phyloP scores from a whole-genome alignment of 2,113 vertebrate genomes.

The Balaenoptera acutorostrata region DNA sequence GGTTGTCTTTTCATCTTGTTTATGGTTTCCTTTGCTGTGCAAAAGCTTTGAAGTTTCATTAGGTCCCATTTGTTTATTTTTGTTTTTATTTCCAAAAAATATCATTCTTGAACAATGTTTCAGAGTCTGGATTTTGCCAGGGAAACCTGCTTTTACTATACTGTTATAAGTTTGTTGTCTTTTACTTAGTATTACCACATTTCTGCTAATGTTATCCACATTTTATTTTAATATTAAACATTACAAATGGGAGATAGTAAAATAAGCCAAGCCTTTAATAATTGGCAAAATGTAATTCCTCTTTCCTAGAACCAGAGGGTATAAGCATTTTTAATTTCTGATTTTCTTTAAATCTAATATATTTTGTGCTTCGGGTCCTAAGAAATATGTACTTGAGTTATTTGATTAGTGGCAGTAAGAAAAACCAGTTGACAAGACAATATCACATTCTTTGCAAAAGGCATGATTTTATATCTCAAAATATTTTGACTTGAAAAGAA shows the following conservation, averaged over 20 bases:
- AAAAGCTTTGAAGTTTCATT: too few species aligned
- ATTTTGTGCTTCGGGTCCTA: neutral
- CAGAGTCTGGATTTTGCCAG: neutral
- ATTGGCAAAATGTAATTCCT: neutral
- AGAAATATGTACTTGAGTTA: constrained; percentile 15
- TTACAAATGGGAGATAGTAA: neutral
- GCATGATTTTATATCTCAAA: constrained; percentile 25
- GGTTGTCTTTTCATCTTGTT: too few species aligned
- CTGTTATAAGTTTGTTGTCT: neutral
- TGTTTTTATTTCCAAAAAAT: neutral
- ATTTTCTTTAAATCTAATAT: neutral
- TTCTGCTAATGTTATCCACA: neutral
- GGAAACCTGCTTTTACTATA: neutral
- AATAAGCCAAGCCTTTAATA: neutral
- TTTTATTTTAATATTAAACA: constrained; percentile 26
- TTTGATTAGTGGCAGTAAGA: constrained; percentile 2
- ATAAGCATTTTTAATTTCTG: constrained; percentile 14
- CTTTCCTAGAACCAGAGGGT: neutral
- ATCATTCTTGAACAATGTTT: neutral
- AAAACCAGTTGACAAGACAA: neutral
- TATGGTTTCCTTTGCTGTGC: too few species aligned
- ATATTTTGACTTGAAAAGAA: constrained; percentile 32
- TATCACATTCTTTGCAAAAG: neutral
- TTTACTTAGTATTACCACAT: constrained; percentile 16
- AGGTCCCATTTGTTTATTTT: too few species aligned